A percentile compares a stretch with the other conserved stretches of the same genome.
Conservation (phyloP, 2,888 invertebrate genomes). For the Nesidiocoris tenuis region DNA sequence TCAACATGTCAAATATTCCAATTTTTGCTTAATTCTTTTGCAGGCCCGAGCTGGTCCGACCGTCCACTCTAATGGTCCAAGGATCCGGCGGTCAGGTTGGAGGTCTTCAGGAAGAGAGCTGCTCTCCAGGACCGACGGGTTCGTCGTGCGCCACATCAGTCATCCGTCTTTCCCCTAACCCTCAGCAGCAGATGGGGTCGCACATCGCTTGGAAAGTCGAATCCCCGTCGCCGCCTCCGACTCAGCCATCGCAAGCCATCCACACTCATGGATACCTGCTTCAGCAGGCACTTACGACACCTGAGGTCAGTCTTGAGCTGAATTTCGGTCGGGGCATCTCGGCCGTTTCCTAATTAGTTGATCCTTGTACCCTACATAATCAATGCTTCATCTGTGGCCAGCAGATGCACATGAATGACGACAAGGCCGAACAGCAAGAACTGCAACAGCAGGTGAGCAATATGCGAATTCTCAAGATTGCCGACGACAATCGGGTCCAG, state of each 20-base stretch:
- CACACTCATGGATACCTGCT: slow-evolving; percentile 54
- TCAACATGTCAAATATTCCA: no score
- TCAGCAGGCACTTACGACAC: slow-evolving; percentile 56
- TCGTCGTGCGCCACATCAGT: slow-evolving; percentile 68
- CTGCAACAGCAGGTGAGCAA: slow-evolving; percentile 44
- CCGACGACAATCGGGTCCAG: slow-evolving; percentile 40
- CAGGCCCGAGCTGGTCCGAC: slow-evolving; percentile 72
- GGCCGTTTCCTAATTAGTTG: no score
- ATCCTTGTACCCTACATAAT: not conserved
- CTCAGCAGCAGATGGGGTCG: slow-evolving; percentile 44
- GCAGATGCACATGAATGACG: no score
- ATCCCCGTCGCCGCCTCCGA: slow-evolving; percentile 50
- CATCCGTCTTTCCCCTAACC: slow-evolving; percentile 73
- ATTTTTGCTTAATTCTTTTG: slow-evolving; percentile 19
- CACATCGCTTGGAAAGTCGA: slow-evolving; percentile 50
- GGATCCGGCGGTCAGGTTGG: slow-evolving; percentile 54
- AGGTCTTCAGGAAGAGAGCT: slow-evolving; percentile 51
- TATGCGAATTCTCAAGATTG: slow-evolving; percentile 42
- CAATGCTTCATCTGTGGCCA: no score
- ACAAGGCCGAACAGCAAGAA: slow-evolving; percentile 39
- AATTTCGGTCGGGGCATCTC: no score
- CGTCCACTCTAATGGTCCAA: slow-evolving; percentile 58
- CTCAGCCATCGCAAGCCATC: slow-evolving; percentile 45
- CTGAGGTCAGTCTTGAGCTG: slow-evolving; percentile 30
- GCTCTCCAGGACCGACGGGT: slow-evolving; percentile 38